A percentile compares a stretch with the other conserved stretches of the same genome.
phyloP scores from a whole-genome alignment of 1,140 invertebrate genomes.

The Zaprionus africanus region DNA sequence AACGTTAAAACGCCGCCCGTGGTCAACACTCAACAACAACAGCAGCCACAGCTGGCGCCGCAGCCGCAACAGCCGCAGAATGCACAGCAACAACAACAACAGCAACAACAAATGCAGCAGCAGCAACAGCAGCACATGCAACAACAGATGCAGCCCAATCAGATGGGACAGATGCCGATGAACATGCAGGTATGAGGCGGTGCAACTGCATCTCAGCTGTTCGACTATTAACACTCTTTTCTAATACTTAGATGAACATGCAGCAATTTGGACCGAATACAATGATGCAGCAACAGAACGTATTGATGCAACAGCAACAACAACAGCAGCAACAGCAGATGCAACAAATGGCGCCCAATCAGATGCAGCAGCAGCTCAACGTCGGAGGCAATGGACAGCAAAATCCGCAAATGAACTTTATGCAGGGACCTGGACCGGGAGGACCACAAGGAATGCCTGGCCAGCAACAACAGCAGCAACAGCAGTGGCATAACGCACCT shows the following conservation, averaged over 20 bases:
- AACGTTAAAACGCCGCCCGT: slow-evolving; percentile 84
- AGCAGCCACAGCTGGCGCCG: slow-evolving; percentile 86
- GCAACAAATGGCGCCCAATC: slow-evolving; percentile 71
- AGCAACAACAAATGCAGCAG: slow-evolving; percentile 83
- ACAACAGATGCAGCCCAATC: slow-evolving; percentile 69
- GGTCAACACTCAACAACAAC: slow-evolving; percentile 85
- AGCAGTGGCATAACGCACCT: slow-evolving; percentile 68
- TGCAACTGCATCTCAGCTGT: neutral
- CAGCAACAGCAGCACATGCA: slow-evolving; percentile 69
- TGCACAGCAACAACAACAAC: slow-evolving; percentile 85
- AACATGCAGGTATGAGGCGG: slow-evolving; percentile 66
- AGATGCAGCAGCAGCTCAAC: slow-evolving; percentile 73
- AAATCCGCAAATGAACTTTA: slow-evolving; percentile 77
- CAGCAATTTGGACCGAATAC: slow-evolving; percentile 77
- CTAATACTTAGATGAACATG: slow-evolving; percentile 65
- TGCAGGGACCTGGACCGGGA: slow-evolving; percentile 63
- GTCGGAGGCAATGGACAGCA: slow-evolving; percentile 71
- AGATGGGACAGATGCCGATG: slow-evolving; percentile 80
- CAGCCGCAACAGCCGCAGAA: slow-evolving; percentile 77
- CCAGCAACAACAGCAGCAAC: slow-evolving; percentile 60
- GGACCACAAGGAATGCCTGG: slow-evolving; percentile 64
- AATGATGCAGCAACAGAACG: slow-evolving; percentile 71
- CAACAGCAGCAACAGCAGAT: slow-evolving; percentile 71
- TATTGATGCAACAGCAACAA: slow-evolving; percentile 63
- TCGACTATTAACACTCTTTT: neutral